Conservation (phyloP, 2,888 invertebrate genomes). For the Ditylenchus weischeri region DNA sequence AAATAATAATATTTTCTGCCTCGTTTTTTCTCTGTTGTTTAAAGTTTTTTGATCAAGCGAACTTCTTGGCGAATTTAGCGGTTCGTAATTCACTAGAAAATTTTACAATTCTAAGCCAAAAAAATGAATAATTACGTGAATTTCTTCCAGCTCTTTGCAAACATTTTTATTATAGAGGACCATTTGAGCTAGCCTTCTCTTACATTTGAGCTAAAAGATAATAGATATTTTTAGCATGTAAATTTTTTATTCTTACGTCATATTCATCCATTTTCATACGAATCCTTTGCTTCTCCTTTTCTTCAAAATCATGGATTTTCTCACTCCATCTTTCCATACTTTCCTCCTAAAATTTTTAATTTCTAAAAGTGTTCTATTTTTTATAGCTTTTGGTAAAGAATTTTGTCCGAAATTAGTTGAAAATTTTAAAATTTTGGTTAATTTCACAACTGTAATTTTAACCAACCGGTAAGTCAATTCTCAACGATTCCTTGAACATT, state of each 20-base stretch:
- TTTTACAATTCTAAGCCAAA: not conserved
- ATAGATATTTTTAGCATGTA: too few species aligned
- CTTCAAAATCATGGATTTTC: constrained; percentile 46
- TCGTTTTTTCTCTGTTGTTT: too few species aligned
- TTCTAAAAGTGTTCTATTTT: not conserved
- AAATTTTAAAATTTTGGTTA: too few species aligned
- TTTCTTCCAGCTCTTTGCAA: constrained; percentile 52
- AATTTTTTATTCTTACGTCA: constrained; percentile 24
- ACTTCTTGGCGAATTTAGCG: not conserved
- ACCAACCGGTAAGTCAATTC: constrained; percentile 46
- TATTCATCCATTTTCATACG: constrained; percentile 49
- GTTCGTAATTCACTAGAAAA: too few species aligned
- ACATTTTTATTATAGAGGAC: constrained; percentile 26
- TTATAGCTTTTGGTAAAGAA: not conserved
- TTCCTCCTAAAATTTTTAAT: constrained; percentile 18
- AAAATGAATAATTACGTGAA: constrained; percentile 36
- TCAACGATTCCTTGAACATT: constrained; percentile 76
- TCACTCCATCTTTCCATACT: constrained; percentile 30
- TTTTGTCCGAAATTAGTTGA: not conserved
- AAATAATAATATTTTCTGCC: too few species aligned
- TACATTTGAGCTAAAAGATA: constrained; percentile 34
- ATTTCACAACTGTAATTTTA: not conserved
- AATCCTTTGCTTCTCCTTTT: constrained; percentile 49
- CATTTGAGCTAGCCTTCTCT: constrained; percentile 32
- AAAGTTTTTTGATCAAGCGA: too few species aligned